A percentile compares a stretch with the other conserved stretches of the same genome.
These are phyloP conservation scores for Amazona ochrocephala DNA, from an alignment of 2,797 vertebrate species.

Conservation along the genomic window DNA sequence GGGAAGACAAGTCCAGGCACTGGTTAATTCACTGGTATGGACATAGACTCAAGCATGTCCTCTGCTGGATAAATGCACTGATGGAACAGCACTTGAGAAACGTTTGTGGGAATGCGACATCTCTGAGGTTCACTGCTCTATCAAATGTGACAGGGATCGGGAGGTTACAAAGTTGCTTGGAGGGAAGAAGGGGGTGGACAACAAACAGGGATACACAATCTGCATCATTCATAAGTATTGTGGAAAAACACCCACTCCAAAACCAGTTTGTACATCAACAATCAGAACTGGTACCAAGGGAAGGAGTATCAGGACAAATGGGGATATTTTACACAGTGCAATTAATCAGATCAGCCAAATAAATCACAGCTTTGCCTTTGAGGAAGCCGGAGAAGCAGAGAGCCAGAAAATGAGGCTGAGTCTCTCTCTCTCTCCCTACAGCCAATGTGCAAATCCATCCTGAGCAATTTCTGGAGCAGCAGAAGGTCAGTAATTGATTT, in stretches of 20 bases:
- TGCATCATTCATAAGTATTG: fast-evolving
- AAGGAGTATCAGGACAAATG: neutral
- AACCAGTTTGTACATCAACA: neutral
- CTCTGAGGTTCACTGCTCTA: neutral
- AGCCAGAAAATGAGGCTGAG: neutral
- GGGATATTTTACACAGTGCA: neutral
- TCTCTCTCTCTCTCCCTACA: neutral
- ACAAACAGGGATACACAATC: neutral
- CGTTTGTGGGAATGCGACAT: neutral
- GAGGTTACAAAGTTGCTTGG: neutral
- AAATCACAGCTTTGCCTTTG: neutral
- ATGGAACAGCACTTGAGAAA: neutral
- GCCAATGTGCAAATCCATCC: neutral
- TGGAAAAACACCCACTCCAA: neutral
- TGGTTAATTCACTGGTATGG: neutral
- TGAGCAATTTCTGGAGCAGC: conserved; percentile 10
- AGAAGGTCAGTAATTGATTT: conserved; percentile 31
- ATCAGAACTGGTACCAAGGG: neutral
- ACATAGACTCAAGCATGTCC: neutral
- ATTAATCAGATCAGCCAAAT: neutral
- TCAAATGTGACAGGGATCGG: neutral
- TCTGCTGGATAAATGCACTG: neutral
- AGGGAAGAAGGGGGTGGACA: neutral
- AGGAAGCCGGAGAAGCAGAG: neutral
- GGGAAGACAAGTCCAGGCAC: neutral